Evolutionary conservation across 2,113 vertebrate species (phyloP).

Genomic region (Gyps fulvus): DNA sequence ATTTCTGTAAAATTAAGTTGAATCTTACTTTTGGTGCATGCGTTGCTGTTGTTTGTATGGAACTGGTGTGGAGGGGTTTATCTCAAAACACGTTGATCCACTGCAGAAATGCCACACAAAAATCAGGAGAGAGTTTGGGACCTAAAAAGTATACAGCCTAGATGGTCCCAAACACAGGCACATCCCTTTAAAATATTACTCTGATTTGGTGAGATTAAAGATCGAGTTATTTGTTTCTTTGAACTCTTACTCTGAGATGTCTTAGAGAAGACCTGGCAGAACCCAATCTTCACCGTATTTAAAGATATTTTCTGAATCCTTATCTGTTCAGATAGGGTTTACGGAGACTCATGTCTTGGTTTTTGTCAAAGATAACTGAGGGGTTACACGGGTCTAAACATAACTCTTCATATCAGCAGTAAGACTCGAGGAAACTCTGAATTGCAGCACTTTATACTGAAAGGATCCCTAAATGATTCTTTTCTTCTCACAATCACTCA

Average conservation of each 20-base stretch:
- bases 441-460: slow-evolving; percentile 51
- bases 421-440: background rate
- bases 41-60: background rate
- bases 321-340: background rate
- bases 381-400: background rate
- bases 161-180: background rate
- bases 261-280: background rate
- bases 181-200: background rate
- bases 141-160: background rate
- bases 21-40: background rate
- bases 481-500: slow-evolving; percentile 68
- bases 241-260: background rate
- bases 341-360: background rate
- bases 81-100: background rate
- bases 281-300: background rate
- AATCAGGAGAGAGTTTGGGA: background rate
- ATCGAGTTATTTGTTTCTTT: background rate
- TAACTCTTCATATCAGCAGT: slow-evolving; percentile 10
- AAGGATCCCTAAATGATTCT: slow-evolving; percentile 62
- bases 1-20: background rate
- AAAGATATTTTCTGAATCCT: background rate
- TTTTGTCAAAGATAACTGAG: slow-evolving; percentile 46
- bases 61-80: background rate
- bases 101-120: background rate
- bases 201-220: background rate